These are phyloP conservation scores for Calcarius ornatus DNA, from an alignment of 2,113 vertebrate species.

Conservation along the genomic window DNA sequence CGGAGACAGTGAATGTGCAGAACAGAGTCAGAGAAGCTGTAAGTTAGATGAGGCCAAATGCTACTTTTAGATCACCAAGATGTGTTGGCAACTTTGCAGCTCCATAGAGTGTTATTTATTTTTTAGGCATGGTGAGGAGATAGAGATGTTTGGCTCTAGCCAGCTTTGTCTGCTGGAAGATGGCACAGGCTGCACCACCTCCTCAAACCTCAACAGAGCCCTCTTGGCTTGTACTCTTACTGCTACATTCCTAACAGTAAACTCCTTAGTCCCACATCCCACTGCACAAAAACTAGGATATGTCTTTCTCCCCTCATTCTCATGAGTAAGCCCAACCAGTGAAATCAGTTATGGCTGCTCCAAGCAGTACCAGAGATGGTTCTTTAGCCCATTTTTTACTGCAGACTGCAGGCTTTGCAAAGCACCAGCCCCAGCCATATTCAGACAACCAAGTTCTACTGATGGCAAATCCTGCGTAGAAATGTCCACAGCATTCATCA, in stretches of 20 bases:
- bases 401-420: background rate
- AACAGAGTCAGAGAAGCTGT: background rate
- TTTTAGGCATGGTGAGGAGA: background rate
- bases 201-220: background rate
- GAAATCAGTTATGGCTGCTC: background rate
- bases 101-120: background rate
- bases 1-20: background rate
- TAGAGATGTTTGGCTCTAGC: background rate
- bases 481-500: background rate
- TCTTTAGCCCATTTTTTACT: background rate
- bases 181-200: background rate
- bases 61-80: background rate
- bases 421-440: background rate
- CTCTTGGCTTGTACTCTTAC: background rate
- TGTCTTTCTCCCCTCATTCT: background rate
- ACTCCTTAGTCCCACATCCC: background rate
- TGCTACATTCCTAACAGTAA: background rate
- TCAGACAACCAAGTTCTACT: background rate
- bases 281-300: background rate
- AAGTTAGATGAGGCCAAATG: background rate
- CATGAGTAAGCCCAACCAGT: background rate
- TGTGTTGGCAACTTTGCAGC: background rate
- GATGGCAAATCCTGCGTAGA: background rate
- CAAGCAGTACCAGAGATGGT: background rate
- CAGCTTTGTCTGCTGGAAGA: background rate